Evolutionary conservation across 2,113 vertebrate species (phyloP).

Genomic region (Odontophorus gujanensis): DNA sequence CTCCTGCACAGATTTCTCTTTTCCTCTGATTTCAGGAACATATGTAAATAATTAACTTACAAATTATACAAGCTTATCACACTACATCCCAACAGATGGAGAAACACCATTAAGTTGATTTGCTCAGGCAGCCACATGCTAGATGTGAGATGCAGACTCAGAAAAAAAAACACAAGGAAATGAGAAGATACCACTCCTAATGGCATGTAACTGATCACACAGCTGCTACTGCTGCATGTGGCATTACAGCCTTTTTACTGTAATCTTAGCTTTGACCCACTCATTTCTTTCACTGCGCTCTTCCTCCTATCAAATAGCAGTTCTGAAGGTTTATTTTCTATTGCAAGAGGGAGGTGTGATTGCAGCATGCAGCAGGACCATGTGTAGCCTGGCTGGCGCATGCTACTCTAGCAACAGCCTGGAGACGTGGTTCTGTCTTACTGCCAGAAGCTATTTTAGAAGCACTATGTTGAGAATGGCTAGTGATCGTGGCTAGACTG

Average conservation of each 20-base stretch:
- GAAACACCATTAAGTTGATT: conserved; percentile 60
- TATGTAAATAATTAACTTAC: conserved; percentile 73
- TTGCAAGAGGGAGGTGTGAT: background rate
- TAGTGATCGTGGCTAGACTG: background rate
- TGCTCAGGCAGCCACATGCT: conserved; percentile 57
- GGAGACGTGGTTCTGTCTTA: background rate
- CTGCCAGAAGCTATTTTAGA: background rate
- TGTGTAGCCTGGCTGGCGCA: fast-evolving
- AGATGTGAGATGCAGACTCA: background rate
- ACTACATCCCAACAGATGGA: conserved; percentile 57
- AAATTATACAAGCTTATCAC: conserved; percentile 64
- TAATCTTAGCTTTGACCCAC: background rate
- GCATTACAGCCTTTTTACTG: background rate
- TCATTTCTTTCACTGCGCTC: background rate
- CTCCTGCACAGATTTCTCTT: conserved; percentile 31
- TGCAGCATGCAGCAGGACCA: background rate
- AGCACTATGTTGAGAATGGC: background rate
- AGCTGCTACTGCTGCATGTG: background rate
- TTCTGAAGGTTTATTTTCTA: conserved; percentile 17
- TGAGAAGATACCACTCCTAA: conserved; percentile 2
- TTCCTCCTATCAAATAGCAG: background rate
- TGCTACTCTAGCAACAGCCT: fast-evolving
- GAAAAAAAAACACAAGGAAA: conserved; percentile 44
- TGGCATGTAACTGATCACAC: background rate
- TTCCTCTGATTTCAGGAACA: conserved; percentile 49